Conservation (phyloP, 2,113 vertebrate species). For the Corythaeola cristata region DNA sequence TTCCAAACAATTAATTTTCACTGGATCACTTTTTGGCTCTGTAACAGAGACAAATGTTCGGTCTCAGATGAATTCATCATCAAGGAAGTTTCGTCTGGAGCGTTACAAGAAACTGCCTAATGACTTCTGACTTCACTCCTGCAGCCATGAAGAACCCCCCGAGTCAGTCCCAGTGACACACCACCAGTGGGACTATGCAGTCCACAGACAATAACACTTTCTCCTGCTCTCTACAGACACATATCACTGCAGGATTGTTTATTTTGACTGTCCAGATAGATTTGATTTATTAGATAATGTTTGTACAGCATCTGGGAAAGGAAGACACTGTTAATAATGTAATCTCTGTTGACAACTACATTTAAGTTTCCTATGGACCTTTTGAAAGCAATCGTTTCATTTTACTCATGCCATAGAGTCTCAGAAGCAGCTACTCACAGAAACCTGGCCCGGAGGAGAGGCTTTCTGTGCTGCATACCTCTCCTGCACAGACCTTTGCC, state of each 20-base stretch:
- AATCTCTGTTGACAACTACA: not conserved
- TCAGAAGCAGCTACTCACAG: not conserved
- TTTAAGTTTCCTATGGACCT: not conserved
- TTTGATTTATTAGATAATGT: not conserved
- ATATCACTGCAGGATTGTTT: not conserved
- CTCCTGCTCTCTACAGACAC: not conserved
- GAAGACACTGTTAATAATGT: not conserved
- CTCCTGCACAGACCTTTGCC: not conserved
- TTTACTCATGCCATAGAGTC: not conserved
- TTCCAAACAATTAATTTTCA: not conserved
- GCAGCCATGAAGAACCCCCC: rapidly evolving
- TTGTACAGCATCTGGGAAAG: not conserved
- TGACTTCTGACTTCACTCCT: rapidly evolving
- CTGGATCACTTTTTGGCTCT: not conserved
- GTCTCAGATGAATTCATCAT: not conserved
- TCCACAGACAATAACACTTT: not conserved
- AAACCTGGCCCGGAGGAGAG: not conserved
- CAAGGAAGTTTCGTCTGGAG: not conserved
- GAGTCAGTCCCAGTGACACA: rapidly evolving
- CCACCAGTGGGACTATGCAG: rapidly evolving
- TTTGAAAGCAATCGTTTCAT: not conserved
- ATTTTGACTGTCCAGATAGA: not conserved
- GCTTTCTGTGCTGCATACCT: not conserved
- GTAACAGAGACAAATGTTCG: not conserved
- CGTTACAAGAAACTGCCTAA: not conserved